Base-by-base conservation (phyloP, 2,113 vertebrate genomes). In the Oncorhynchus keta region DNA sequence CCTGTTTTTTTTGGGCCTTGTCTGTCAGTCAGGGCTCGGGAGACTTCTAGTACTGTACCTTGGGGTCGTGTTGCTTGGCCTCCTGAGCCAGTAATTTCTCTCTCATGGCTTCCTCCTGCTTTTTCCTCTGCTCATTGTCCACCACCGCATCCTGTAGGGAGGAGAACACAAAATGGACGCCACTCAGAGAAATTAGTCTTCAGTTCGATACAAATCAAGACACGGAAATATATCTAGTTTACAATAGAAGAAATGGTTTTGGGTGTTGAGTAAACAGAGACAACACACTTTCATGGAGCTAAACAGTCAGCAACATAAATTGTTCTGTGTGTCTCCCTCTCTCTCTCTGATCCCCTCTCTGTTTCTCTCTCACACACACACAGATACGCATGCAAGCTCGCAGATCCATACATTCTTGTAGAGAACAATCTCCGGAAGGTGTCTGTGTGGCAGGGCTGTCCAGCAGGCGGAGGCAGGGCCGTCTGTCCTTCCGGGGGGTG, bases 21-120 rank as follows among this genome's bases (percentile, higher is more conserved):
- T 18, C 22, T 69, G 48, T 20, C 73, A 45, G 30, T 18, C 9
- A 35, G 1, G 28, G 14, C 4, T n/a, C 8, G 18, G 16, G 67
- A 67, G 13, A n/a, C 13, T 11, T 65, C 13, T 35, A 22, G 64
- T 66, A 55, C 55, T 51, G 67, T 87, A 98, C 97, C 96, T 98
- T 99, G 80, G 95, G 95, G 84, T 98, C 95, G 71, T 97, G 94
- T 90, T 98, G 95, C 91, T 97, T 98, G 28, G 96, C 97, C 93
- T 98, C 97, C 93, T 97, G 95, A 67, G 97, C 97, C 89, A 98
- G 90, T 87, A 97, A 89, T 91, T 98, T 97, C 85, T 97, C 97
- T 83, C 96, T 89, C 94, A 97, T 93, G 57, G 96, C 97, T 88
- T 97, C 91, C 89, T 99, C 97, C 90, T 99, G 97, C 89, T 95